Evolutionary conservation across 1,140 invertebrate species (phyloP).

Genomic region (Drosophila sturtevanti): DNA sequence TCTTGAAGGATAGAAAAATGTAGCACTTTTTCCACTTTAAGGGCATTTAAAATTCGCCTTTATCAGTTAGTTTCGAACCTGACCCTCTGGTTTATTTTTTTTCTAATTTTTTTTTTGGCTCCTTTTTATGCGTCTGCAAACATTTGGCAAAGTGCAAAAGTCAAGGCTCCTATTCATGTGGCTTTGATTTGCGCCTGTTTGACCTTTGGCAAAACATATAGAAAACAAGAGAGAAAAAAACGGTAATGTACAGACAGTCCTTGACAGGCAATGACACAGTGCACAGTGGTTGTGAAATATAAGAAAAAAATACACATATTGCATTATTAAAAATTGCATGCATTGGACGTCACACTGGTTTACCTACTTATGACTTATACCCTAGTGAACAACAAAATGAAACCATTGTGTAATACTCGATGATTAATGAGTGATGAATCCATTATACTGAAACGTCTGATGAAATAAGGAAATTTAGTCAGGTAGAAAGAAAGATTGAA

Average conservation of each 20-base stretch:
- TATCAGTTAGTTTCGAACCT: not conserved
- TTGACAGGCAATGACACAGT: constrained; percentile 48
- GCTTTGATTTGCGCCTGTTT: constrained; percentile 51
- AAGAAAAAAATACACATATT: no score
- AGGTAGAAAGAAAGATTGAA: constrained; percentile 32
- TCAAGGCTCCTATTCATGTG: constrained; percentile 66
- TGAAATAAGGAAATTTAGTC: constrained; percentile 48
- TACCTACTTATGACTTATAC: constrained; percentile 19
- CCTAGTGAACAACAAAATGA: constrained; percentile 22
- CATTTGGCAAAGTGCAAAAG: constrained; percentile 73
- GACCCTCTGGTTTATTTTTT: constrained; percentile 11
- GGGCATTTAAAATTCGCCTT: constrained; percentile 23
- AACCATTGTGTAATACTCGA: constrained; percentile 31
- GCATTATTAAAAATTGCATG: constrained; percentile 29
- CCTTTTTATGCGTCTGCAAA: constrained; percentile 31
- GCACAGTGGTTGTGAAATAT: constrained; percentile 49
- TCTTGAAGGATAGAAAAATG: no score
- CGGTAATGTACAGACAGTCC: constrained; percentile 42
- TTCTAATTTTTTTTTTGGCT: constrained; percentile 16
- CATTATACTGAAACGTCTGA: constrained; percentile 39
- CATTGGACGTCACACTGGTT: constrained; percentile 9
- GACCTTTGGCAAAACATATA: constrained; percentile 61
- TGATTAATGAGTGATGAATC: constrained; percentile 55
- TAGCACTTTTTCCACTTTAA: no score
- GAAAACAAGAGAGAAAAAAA: constrained; percentile 24